Percentiles rank a stretch among this genome's conserved stretches.
Evolutionary conservation across 1,140 invertebrate genomes (phyloP).

Genomic region (Ptiloglossa arizonensis): DNA sequence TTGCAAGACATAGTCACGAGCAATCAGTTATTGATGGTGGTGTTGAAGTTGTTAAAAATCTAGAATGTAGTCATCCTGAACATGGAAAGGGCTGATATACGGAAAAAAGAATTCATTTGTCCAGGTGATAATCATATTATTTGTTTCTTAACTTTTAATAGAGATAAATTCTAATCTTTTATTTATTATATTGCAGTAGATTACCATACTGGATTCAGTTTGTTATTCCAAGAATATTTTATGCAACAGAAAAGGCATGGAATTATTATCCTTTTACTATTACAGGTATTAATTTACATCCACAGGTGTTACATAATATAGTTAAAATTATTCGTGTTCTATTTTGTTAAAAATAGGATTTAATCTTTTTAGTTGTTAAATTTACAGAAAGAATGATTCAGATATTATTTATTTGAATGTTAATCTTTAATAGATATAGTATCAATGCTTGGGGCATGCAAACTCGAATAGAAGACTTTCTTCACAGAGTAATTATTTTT

Average conservation of each 20-base stretch:
- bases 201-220: conserved; percentile 95
- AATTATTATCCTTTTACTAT: conserved; percentile 97
- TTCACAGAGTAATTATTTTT: conserved; percentile 87
- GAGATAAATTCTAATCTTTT: neutral
- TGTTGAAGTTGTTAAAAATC: conserved; percentile 94
- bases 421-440: too few relatives aligned
- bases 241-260: conserved; percentile 96
- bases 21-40: conserved; percentile 94
- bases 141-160: neutral
- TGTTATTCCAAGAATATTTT: conserved; percentile 94
- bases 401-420: too few relatives aligned
- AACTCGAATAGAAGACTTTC: conserved; percentile 93
- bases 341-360: neutral
- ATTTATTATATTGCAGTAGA: conserved; percentile 84
- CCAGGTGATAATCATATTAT: conserved; percentile 84
- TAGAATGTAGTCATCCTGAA: conserved; percentile 88
- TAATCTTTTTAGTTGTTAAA: neutral
- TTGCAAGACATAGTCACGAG: conserved; percentile 94
- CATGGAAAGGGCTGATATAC: conserved; percentile 94
- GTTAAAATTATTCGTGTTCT: too few relatives aligned
- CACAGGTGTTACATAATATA: too few relatives aligned
- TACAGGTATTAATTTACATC: conserved; percentile 85
- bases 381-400: too few relatives aligned
- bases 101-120: conserved; percentile 95
- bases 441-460: conserved; percentile 97